Base-by-base conservation (phyloP, 2,797 vertebrate genomes). In the Leptodactylus fallax region DNA sequence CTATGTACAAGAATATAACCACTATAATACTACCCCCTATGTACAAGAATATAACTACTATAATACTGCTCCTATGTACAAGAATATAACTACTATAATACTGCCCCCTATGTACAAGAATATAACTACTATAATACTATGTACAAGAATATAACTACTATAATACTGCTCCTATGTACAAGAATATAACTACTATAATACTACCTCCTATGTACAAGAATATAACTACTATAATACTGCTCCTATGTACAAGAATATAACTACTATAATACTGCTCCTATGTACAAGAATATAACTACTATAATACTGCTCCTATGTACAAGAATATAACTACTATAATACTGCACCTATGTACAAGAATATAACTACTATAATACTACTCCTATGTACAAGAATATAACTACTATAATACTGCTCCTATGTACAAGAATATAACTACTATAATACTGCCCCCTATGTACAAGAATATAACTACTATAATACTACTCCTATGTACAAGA, bases 301-400 rank as follows among this genome's bases (percentile, higher is more conserved):
- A 60, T 60, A 60, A 60, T 60, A 63, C 9, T 67, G 23, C 11
- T 67, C n/a, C 17, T 5, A 63, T 63, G 10, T 63, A 21, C 60
- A 23, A n/a, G 21, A n/a, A 63, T 63, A 63, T 63, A n/a, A 67
- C 63, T 67, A 13, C 23, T 25, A 11, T 13, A 25, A 67, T 67
- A 25, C 63, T 60, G 56, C 56, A 2, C 56, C 56, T 60, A 60
- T 60, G 17, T 60, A 60, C n/a, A 25, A 23, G 63, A 23, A 23
- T 23, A 25, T 25, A 11, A 63, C 60, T 63, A 23, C 19, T 63
- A 63, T 23, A 25, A 67, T 25, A 23, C 63, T 67, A 9, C 63
- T 13, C 63, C 23, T 63, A 63, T 63, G n/a, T 63, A 63, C 60
- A 63, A 63, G 60, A 63, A 63, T 63, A 63, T 63, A 63, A 63